These are phyloP conservation scores for Rhea pennata DNA, from an alignment of 2,113 vertebrate species.

Conservation along the genomic window DNA sequence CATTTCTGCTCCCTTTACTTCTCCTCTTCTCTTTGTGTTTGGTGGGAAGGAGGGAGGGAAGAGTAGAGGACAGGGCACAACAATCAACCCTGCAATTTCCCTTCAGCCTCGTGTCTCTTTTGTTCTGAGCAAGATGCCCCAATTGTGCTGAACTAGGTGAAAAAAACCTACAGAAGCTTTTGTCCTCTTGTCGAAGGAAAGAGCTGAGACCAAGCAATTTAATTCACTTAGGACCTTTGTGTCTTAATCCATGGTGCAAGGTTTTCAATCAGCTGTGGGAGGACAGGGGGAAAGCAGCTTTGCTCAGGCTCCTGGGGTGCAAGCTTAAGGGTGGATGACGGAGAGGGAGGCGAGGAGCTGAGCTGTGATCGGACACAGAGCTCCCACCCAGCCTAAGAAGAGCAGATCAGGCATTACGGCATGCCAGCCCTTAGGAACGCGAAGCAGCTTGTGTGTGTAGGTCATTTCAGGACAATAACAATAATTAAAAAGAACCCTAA, in stretches of 20 bases:
- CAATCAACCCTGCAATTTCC: not conserved
- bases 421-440: not conserved
- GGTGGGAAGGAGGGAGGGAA: not conserved
- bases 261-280: not conserved
- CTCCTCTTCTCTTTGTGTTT: not conserved
- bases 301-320: accelerated
- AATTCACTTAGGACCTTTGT: conserved; percentile 6
- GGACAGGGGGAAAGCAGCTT: not conserved
- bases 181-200: not conserved
- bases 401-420: not conserved
- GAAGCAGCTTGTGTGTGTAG: not conserved
- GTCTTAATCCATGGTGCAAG: conserved; percentile 4
- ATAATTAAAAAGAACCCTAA: conserved; percentile 5
- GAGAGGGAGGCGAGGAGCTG: not conserved
- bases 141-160: not conserved
- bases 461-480: conserved; percentile 5
- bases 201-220: conserved; percentile 17
- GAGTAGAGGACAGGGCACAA: not conserved
- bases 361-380: not conserved
- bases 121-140: not conserved
- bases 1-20: not conserved
- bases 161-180: not conserved
- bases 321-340: not conserved
- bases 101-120: not conserved
- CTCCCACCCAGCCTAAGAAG: not conserved